Conservation (phyloP, 2,797 vertebrate genomes). For the Platalea minor region DNA sequence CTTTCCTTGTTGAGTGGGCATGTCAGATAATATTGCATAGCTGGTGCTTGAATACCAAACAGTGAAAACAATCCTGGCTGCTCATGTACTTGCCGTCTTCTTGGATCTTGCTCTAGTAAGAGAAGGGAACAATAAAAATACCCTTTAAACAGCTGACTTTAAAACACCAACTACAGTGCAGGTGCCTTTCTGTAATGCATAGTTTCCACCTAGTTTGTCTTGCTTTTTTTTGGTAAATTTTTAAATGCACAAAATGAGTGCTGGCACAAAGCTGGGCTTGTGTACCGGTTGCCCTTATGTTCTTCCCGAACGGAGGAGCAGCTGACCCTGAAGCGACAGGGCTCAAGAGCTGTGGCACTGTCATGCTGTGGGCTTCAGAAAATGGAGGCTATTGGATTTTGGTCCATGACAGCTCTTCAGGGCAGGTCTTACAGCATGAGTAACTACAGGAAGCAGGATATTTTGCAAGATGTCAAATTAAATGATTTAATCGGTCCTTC, state of each 20-base stretch:
- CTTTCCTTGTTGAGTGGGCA: neutral
- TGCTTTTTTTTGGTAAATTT: neutral
- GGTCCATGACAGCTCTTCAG: neutral
- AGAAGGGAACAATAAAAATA: neutral
- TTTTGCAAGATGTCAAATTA: constrained; percentile 7
- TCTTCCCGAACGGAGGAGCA: neutral
- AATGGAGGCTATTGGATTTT: neutral
- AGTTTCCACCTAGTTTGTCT: neutral
- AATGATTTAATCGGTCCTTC: neutral
- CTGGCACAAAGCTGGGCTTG: neutral
- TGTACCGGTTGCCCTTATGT: neutral
- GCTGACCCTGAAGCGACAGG: fast-evolving
- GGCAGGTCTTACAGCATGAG: neutral
- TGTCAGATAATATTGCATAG: neutral
- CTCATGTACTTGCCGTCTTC: neutral
- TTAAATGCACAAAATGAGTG: neutral
- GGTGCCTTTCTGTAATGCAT: neutral
- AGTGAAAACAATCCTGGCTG: neutral
- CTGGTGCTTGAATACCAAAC: neutral
- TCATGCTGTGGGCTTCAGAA: neutral
- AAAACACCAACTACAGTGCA: neutral
- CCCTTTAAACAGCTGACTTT: neutral
- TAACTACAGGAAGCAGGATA: neutral
- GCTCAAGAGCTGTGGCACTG: neutral
- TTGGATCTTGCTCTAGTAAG: neutral